Base-by-base conservation (phyloP, 2,888 invertebrate species). In the Cantharis lateralis region DNA sequence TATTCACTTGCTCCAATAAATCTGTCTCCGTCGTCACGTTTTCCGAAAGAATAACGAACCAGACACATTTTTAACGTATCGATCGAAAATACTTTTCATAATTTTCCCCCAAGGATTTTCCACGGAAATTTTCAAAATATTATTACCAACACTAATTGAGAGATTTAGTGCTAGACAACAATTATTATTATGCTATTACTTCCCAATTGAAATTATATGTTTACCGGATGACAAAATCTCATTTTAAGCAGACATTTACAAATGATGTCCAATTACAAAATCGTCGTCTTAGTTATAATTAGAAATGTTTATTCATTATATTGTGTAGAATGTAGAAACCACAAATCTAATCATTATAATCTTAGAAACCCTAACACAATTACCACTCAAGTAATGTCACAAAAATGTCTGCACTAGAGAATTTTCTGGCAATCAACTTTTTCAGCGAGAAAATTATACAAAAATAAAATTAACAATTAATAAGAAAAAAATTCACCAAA, bases 401-500 rank as follows among this genome's bases (percentile, higher is more conserved):
- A 48, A 48, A 48, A 48, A 48, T 48, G n/a, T n/a, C 48, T 48
- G 48, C 48, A 48, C 48, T 48, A n/a, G 48, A 48, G 10, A n/a
- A 48, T 48, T 48, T 48, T 48, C n/a, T 7, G 48, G n/a, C 48
- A 48, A 48, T 48, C 48, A 48, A 48, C 48, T 74, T 78, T 78
- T 78, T 24, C 69, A 32, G 64, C 70, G 74, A 74, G 71, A 69
- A 76, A 74, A 74, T 79, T 75, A 78, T 80, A 77, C 70, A 74
- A 74, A 80, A 80, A 76, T 75, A 71, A 76, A 80, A 81, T 79
- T 77, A 81, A 80, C 78, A 80, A 81, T 81, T 80, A 82, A 80
- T 79, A 82, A 81, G 79, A 70, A 72, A 72, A 76, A 78, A 78
- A 76, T 76, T 74, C 64, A 78, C 68, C 71, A 78, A 78, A 78